Percentiles rank a stretch among this genome's conserved stretches.
Conservation (phyloP, 1,140 invertebrate species). For the Drosophila persimilis region DNA sequence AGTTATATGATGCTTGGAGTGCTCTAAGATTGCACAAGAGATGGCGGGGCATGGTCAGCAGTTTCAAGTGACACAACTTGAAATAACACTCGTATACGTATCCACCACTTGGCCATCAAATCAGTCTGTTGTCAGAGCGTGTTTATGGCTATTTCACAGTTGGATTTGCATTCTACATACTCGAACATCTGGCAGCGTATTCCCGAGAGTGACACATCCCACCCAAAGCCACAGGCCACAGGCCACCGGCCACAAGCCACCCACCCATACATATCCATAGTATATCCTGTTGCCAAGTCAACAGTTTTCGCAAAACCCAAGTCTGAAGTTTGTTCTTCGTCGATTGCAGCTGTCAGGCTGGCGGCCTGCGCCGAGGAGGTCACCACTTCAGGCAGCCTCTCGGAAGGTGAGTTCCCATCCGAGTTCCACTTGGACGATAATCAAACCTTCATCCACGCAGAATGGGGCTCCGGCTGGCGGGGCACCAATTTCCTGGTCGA, state of each 20-base stretch:
- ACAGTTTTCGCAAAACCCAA: background rate
- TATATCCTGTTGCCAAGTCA: slow-evolving; percentile 21
- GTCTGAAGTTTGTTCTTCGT: slow-evolving; percentile 9
- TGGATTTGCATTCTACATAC: slow-evolving; percentile 5
- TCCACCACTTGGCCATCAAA: slow-evolving; percentile 16
- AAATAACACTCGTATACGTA: slow-evolving; percentile 9
- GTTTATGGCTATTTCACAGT: slow-evolving; percentile 18
- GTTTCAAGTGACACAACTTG: slow-evolving; percentile 31
- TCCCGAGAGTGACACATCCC: too few species aligned
- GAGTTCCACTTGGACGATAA: too few species aligned
- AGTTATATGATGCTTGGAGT: slow-evolving; percentile 38
- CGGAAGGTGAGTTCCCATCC: slow-evolving; percentile 62
- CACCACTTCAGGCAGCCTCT: slow-evolving; percentile 65
- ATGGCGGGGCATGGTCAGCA: background rate
- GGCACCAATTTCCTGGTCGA: slow-evolving; percentile 80
- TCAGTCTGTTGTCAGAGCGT: slow-evolving; percentile 9
- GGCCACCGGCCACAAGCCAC: background rate
- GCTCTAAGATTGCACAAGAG: background rate
- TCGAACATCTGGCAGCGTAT: too few species aligned
- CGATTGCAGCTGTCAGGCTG: slow-evolving; percentile 61
- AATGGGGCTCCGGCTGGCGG: slow-evolving; percentile 80
- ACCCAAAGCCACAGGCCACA: too few species aligned
- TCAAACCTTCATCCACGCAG: slow-evolving; percentile 26
- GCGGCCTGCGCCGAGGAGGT: slow-evolving; percentile 58
- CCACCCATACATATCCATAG: background rate